Base-by-base conservation (phyloP, 2,797 vertebrate genomes). In the Channa striata region DNA sequence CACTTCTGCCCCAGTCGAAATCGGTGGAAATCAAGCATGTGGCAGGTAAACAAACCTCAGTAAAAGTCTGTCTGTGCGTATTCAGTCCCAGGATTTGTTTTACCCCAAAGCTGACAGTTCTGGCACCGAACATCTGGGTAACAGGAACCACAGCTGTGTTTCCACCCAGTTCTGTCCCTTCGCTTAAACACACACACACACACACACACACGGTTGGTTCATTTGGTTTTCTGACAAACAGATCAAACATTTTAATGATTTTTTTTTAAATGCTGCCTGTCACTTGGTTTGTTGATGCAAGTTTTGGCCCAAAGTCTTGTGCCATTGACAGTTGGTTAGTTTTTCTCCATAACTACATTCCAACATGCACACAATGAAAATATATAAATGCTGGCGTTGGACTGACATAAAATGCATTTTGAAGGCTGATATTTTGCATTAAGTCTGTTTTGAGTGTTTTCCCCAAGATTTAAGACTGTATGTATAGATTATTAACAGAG, bases 81-180 rank as follows among this genome's bases (percentile, higher is more conserved):
- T 33, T 75, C 77, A 78, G 84, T 48, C 39, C 60, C 58, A 39
- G 60, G 73, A 48, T 86, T 89, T 82, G 72, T 82, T 84, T 82
- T 69, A 81, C 80, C 72, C 36, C 54, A 53, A 71, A 56, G 65
- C 81, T 71, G 81, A 86, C 71, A 81, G 75, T 16, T 82, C 71
- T 87, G 88, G 81, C 86, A 76, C 52, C 17, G 10, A 20, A 37
- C 71, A 25, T 23, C 66, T 13, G 74, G 79, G 77, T 85, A 70
- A 80, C 68, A 61, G 68, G 76, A 77, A 54, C 25, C 65, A 70
- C 82, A 91, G 88, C 84, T 90, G 89, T 69, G 82, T 86, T 86
- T 80, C 74, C 80, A 80, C 33, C 63, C 13, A 4, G 39, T 72
- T 23, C 33, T 7, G 11, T 42, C 60, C 34, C 59, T 72, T 62